These are phyloP conservation scores for Drosophila saltans DNA, from an alignment of 1,140 invertebrate species.

Conservation along the genomic window DNA sequence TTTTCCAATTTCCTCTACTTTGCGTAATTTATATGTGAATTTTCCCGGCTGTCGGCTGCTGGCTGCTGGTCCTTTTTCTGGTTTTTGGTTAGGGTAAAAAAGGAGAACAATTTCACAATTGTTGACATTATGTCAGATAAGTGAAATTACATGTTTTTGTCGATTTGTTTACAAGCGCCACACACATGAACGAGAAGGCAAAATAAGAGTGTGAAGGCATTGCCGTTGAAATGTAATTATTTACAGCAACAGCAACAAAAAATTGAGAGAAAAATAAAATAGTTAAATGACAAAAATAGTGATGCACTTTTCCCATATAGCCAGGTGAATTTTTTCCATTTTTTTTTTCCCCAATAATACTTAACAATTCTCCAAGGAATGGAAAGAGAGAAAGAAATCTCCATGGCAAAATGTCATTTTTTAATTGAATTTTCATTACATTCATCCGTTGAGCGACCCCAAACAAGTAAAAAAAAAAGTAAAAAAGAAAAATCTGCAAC, in stretches of 20 bases:
- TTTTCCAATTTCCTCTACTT: constrained; percentile 39
- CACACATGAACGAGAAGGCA: too few species aligned
- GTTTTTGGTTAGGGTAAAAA: constrained; percentile 34
- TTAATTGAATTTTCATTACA: constrained; percentile 82
- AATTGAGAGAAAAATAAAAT: too few species aligned
- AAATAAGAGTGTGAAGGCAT: too few species aligned
- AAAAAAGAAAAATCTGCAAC: neutral
- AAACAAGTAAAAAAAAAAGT: constrained; percentile 21
- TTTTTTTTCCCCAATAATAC: neutral
- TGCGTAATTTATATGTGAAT: constrained; percentile 71
- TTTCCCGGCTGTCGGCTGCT: constrained; percentile 36
- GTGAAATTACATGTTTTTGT: constrained; percentile 78
- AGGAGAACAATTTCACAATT: constrained; percentile 47
- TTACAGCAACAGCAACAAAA: neutral
- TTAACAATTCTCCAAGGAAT: constrained; percentile 23
- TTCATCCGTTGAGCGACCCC: constrained; percentile 60
- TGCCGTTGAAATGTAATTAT: constrained; percentile 16
- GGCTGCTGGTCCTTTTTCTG: constrained; percentile 31
- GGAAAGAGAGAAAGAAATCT: constrained; percentile 29
- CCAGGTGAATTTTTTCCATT: neutral
- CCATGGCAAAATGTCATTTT: constrained; percentile 77
- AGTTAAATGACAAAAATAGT: neutral
- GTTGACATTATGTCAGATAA: constrained; percentile 79
- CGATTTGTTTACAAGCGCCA: constrained; percentile 56
- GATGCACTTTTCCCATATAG: neutral